Base-by-base conservation (phyloP, 2,888 invertebrate genomes). In the Chloroclysta siterata region DNA sequence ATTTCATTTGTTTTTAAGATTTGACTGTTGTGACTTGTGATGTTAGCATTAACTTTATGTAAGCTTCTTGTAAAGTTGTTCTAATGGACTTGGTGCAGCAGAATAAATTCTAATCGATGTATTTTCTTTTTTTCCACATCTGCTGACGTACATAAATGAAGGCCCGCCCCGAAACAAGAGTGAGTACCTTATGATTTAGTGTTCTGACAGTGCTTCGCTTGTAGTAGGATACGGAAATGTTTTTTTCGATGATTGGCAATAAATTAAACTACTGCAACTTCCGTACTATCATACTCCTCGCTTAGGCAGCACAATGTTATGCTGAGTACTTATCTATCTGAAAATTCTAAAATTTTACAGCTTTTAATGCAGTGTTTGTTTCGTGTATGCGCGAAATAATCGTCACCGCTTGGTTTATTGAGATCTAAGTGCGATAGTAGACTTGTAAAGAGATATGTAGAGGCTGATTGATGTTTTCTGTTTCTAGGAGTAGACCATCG, bases 151-250 rank as follows among this genome's bases (percentile, higher is more conserved):
- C 82, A 85, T 79, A 86, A 85, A 73, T 89, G 93, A 94, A 94
- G 95, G 89, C 94, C 94, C 89, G 94, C 95, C 91, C 94, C 94
- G 89, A 95, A 94, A 93, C 94, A 89, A 92, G 95, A 95, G 95
- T 95, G 94, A 95, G 95, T 95, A 87, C 69, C 75, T 66, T 71
- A 72, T 70, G 52, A 65, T 66, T 70, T 77, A 68, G 54, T 60
- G 60, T 75, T 71, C 71, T 74, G 74, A 73, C 68, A 72, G 65
- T 71, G 91, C 91, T 90, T 91, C 73, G 90, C 91, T 90, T 91
- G 72, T 80, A 84, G 85, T 80, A 84, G 85, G 82, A 78, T 79
- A 78, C 77, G 78, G 73, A 78, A 75, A 76, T 69, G 76, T 77
- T 76, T 72, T 75, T 77, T 77, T 79, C 78, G 70, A 74, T 85